Base-by-base conservation (phyloP, 2,797 vertebrate species). In the Enteromius paludinosus region DNA sequence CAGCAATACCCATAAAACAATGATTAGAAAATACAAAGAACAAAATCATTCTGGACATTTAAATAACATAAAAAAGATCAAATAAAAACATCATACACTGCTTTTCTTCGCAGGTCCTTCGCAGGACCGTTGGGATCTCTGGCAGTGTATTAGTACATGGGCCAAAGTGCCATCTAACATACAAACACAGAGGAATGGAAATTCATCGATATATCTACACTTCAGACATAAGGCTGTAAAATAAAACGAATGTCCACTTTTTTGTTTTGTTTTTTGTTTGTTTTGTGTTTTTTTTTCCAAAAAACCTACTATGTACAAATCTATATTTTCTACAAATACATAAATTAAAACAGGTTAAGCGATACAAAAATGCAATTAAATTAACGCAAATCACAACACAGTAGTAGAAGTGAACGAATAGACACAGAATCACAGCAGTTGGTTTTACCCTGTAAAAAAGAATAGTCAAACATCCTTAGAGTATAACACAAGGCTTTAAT, bases 401-500 rank as follows among this genome's bases (percentile, higher is more conserved):
- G 94, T 90, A 93, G 89, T 92, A 94, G 93, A 95, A 91, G 86
- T 94, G 87, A 92, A 95, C 96, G 94, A 95, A 96, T 93, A 93
- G 96, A 95, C 94, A 95, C 95, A 96, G 94, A 94, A 95, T 97
- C 96, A 98, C 96, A 97, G 96, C 96, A 96, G 95, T 94, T 96
- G 94, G 94, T 96, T 97, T 97, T 97, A 98, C 97, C 96, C 97
- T 99, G 97, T 98, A 95, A 97, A 95, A 95, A 99, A 95, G 94
- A 98, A 97, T 93, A 92, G 87, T 92, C 78, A 92, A 96, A 95
- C 90, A 94, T 90, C 88, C 92, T 94, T 86, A 89, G 89, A 96
- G 95, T 90, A 89, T 91, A 93, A 94, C 89, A 92, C 95, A 95
- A 94, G 90, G 91, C 95, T 91, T 88, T 91, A 95, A 94, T 92